A percentile compares a stretch with the other conserved stretches of the same genome.
phyloP scores from a whole-genome alignment of 2,797 vertebrate species.

The Tauraco hartlaubi region DNA sequence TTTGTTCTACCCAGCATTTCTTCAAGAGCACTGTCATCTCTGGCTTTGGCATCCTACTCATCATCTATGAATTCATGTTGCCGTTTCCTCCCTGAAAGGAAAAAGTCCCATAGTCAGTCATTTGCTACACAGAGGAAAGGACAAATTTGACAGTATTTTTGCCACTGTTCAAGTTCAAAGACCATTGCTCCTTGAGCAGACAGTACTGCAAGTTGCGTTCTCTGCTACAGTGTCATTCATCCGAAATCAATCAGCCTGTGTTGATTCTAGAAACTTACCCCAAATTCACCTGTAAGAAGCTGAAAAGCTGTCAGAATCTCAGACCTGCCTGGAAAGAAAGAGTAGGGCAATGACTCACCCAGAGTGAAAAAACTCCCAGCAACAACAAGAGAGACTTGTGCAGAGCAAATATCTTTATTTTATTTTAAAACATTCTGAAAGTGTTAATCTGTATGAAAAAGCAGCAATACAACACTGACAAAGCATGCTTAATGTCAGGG shows the following conservation, averaged over 20 bases:
- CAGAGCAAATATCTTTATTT: neutral
- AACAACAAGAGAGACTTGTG: neutral
- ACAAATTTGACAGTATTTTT: constrained; percentile 10
- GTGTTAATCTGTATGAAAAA: neutral
- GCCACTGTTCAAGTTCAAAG: neutral
- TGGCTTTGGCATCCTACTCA: constrained; percentile 72
- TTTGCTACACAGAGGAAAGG: constrained; percentile 14
- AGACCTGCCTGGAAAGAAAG: neutral
- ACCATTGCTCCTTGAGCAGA: neutral
- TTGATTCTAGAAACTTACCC: neutral
- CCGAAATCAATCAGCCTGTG: neutral
- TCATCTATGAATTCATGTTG: constrained; percentile 70
- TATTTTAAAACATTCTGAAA: constrained; percentile 7
- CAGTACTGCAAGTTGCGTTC: neutral
- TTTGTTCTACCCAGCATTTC: constrained; percentile 73
- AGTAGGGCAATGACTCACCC: neutral
- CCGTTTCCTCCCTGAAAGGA: constrained; percentile 63
- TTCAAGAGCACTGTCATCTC: constrained; percentile 72
- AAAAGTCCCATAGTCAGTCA: constrained; percentile 58
- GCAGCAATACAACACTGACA: constrained; percentile 17
- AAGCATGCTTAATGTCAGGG: constrained; percentile 41
- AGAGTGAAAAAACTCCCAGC: neutral
- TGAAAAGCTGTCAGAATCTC: constrained; percentile 3
- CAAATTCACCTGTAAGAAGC: neutral
- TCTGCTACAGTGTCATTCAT: neutral